Evolutionary conservation across 2,113 vertebrate genomes (phyloP), one percentile per base, ranked within the genome.

Genomic region (Vulpes ferrilata): DNA sequence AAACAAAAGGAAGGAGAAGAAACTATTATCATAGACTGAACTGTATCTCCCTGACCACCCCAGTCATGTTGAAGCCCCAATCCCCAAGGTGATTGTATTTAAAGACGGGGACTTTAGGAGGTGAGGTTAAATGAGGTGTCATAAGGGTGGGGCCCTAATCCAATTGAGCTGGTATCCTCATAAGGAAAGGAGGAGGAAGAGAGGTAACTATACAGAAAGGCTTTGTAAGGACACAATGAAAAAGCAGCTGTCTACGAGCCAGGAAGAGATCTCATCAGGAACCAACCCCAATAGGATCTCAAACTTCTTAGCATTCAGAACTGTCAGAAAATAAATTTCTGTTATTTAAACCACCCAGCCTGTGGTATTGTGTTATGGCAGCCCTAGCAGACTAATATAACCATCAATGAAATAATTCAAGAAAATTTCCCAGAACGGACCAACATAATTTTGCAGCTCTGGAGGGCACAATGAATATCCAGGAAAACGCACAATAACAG

Each of bases 351-450:
- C 17, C 22, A 82, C 27, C 17, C 30, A 65, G 20, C 76, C 51
- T 71, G 27, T 57, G 17, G 16, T 83, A 69, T 88, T 91, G 90
- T 92, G n/a, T 95, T 55, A 91, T 32, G 78, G 23, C 32, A 55
- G 74, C 55, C 71, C n/a, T 82, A 69, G 55, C 22, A 83, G 35
- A 78, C 53, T 93, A 95, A 74, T n/a, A 85, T 5, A 95, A 87
- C 8, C 22, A 60, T 88, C 57, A 93, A 80, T 88, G 16, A 95
- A 93, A 82, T 73, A 73, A 88, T 43, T 69, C n/a, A 80, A 86
- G 51, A 93, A 86, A 87, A 91, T 43, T 65, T 71, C 59, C n/a
- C 59, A 96, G n/a, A 93, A 93, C 12, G 88, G 59, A 93, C 9
- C 0, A 84, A 95, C 12, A 67, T 73, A 81, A 87, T 65, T 92